phyloP scores from a whole-genome alignment of 2,797 vertebrate species.

The Psittacula derbiana region DNA sequence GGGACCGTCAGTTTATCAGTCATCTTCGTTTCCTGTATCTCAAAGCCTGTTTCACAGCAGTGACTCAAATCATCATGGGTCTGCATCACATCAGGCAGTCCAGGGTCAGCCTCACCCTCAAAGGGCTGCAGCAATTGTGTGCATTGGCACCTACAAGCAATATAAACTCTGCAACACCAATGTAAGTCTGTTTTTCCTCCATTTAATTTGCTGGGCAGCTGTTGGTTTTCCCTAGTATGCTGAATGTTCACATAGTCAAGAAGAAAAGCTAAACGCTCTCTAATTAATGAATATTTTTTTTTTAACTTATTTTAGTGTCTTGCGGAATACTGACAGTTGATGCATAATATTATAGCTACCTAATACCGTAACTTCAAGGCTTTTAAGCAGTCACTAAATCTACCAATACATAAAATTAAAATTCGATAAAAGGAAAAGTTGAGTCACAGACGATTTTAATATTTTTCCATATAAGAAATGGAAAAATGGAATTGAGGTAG shows the following conservation, averaged over 20 bases:
- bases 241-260: not conserved
- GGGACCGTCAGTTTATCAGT: constrained; percentile 81
- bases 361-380: not conserved
- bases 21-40: constrained; percentile 53
- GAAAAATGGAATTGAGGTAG: not conserved
- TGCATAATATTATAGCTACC: not conserved
- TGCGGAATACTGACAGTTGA: not conserved
- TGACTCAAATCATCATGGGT: constrained; percentile 26
- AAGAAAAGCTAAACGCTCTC: not conserved
- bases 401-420: not conserved
- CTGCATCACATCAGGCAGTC: constrained; percentile 45
- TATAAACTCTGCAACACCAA: constrained; percentile 88
- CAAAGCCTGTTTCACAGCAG: constrained; percentile 61
- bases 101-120: constrained; percentile 66
- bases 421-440: not conserved
- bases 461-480: not conserved
- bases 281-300: not conserved
- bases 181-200: constrained; percentile 73
- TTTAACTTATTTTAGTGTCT: not conserved
- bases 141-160: constrained; percentile 81
- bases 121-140: constrained; percentile 71
- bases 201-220: not conserved
- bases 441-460: not conserved
- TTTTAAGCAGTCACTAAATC: not conserved
- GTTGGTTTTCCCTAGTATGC: not conserved